phyloP scores from a whole-genome alignment of 2,888 invertebrate genomes.

The Danaus chrysippus region DNA sequence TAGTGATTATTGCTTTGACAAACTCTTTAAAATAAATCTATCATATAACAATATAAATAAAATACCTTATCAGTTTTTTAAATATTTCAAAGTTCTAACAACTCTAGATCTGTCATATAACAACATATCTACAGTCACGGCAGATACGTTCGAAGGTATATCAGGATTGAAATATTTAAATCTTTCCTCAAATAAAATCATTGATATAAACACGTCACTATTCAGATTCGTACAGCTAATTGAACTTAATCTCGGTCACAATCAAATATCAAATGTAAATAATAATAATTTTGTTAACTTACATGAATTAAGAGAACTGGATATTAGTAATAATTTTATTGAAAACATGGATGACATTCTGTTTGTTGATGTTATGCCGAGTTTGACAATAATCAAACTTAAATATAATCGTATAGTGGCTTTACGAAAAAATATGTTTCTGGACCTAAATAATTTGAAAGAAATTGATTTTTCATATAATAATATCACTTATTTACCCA shows the following conservation, averaged over 20 bases:
- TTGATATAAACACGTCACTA: conserved; percentile 47
- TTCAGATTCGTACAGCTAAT: conserved; percentile 46
- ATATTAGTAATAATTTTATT: conserved; percentile 49
- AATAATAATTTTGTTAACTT: conserved; percentile 40
- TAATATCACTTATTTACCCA: conserved; percentile 45
- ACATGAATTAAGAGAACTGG: conserved; percentile 36
- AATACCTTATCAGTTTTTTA: conserved; percentile 47
- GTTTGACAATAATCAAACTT: conserved; percentile 1
- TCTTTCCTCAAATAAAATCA: conserved; percentile 48
- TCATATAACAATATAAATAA: conserved; percentile 48
- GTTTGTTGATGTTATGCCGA: conserved; percentile 8
- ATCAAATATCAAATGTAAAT: conserved; percentile 43
- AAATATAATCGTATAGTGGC: neutral
- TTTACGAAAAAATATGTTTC: neutral
- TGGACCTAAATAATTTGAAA: conserved; percentile 33
- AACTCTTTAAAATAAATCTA: conserved; percentile 45
- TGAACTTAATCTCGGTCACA: conserved; percentile 46
- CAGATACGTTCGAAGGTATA: conserved; percentile 52
- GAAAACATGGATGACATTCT: conserved; percentile 37
- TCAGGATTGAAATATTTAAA: conserved; percentile 44
- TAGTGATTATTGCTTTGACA: conserved; percentile 31
- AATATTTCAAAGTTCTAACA: conserved; percentile 40
- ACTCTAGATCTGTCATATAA: conserved; percentile 55
- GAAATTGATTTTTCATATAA: conserved; percentile 50
- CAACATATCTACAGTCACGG: conserved; percentile 41